Percentiles rank a stretch among this genome's conserved stretches.
Evolutionary conservation across 2,888 invertebrate genomes (phyloP).

Genomic region (Sinopyrophorus schimmeli): DNA sequence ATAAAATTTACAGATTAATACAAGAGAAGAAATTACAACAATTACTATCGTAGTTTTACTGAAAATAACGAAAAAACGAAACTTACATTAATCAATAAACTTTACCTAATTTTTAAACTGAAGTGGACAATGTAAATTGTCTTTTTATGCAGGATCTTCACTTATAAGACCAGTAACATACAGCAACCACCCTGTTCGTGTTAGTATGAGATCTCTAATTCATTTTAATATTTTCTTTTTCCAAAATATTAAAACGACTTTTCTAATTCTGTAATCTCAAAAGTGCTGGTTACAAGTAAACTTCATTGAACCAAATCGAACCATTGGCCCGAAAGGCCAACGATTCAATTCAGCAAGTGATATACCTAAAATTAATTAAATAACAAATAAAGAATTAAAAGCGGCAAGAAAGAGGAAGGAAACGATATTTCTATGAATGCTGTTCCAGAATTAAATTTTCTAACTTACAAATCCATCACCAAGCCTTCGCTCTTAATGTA

Average conservation of each 20-base stretch:
- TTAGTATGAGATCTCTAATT: slow-evolving; percentile 13
- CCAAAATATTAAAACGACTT: too few relatives aligned
- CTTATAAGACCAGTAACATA: too few relatives aligned
- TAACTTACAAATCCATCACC: slow-evolving; percentile 10
- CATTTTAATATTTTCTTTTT: too few relatives aligned
- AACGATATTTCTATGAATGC: slow-evolving; percentile 18
- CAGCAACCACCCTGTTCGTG: slow-evolving; percentile 9
- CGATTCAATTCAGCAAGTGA: too few relatives aligned
- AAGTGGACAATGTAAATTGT: too few relatives aligned
- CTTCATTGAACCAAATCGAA: too few relatives aligned
- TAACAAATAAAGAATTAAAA: slow-evolving; percentile 3
- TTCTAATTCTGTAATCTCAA: too few relatives aligned
- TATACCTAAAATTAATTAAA: neutral
- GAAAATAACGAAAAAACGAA: slow-evolving; percentile 2
- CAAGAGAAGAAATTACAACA: slow-evolving; percentile 29
- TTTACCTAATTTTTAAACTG: too few relatives aligned
- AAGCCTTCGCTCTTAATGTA: neutral
- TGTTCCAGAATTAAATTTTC: slow-evolving; percentile 22
- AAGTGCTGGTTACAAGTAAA: too few relatives aligned
- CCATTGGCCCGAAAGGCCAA: too few relatives aligned
- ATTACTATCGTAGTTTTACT: slow-evolving; percentile 21
- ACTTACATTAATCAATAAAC: too few relatives aligned
- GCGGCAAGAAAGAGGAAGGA: neutral
- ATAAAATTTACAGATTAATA: slow-evolving; percentile 36
- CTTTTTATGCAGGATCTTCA: too few relatives aligned